Evolutionary conservation across 92 coral and sea anemone genomes (phyloP), one percentile per base, ranked within the genome.

Genomic region (Actinernus sp.): DNA sequence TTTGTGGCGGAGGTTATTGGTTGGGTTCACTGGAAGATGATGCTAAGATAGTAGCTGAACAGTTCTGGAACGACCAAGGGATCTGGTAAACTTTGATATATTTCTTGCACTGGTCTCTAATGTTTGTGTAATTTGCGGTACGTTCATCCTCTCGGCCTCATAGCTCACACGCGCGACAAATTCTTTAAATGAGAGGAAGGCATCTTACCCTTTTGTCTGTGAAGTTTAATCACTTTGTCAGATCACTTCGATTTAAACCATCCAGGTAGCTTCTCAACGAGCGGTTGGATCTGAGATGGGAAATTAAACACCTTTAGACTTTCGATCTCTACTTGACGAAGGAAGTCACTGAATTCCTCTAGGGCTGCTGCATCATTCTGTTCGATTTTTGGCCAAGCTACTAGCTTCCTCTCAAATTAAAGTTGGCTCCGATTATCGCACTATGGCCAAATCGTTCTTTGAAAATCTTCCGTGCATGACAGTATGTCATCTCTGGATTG

Each of bases 341-440:
- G 66, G 36, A 55, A 56, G 65, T 56, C 77, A 28, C 66, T 56
- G 36, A 55, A 70, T 40, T 70, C 77, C 29, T 70, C 55, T 4
- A 55, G 26, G 20, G 40, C 67, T 31, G 3, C 31, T 26, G 77
- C 67, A 29, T 70, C 77, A 32, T 59, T 40, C 3, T 25, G 27
- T 17, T 30, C 52, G 2, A 71, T 58, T 32, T 34, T 71, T 23
- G 79, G 79, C 79, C 79, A 71, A 24, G 11, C n/a, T n/a, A n/a
- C n/a, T n/a, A n/a, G n/a, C n/a, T n/a, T n/a, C n/a, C n/a, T n/a
- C n/a, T n/a, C n/a, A n/a, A 71, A 71, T n/a, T n/a, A n/a, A n/a
- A n/a, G n/a, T n/a, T n/a, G n/a, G n/a, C n/a, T n/a, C n/a, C n/a
- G n/a, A n/a, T n/a, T n/a, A 73, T 13, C 22, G 62, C 60, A 6